Conservation (phyloP, 2,797 vertebrate species). For the Muraenolepis orangiensis region DNA sequence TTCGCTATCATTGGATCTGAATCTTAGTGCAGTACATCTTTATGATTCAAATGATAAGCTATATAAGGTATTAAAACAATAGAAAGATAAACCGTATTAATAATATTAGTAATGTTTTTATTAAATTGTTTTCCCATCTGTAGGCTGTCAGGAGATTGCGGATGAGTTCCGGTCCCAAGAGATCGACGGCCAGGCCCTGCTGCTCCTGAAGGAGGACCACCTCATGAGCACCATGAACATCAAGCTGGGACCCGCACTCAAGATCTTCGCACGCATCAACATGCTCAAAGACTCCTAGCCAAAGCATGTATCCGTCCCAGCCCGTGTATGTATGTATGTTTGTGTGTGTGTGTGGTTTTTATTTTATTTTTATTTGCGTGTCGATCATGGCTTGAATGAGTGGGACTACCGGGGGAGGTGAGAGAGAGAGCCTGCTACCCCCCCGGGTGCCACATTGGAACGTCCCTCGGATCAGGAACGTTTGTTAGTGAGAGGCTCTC, state of each 20-base stretch:
- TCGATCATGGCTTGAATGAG: too few relatives aligned
- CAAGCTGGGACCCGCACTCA: constrained; percentile 93
- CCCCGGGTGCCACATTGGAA: background rate
- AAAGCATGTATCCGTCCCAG: too few relatives aligned
- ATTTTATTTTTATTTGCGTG: too few relatives aligned
- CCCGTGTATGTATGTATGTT: constrained; percentile 15
- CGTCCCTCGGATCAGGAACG: background rate
- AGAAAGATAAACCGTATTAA: background rate
- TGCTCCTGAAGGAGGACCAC: constrained; percentile 94
- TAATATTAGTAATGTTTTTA: too few relatives aligned
- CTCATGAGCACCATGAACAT: constrained; percentile 99
- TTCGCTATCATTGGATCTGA: too few relatives aligned
- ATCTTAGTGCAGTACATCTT: too few relatives aligned
- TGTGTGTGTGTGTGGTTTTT: constrained; percentile 9
- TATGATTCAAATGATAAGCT: too few relatives aligned
- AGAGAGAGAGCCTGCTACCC: background rate
- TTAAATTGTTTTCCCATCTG: background rate
- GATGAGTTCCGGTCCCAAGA: constrained; percentile 95
- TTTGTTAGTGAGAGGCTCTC: background rate
- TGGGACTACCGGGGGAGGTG: background rate
- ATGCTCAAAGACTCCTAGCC: constrained; percentile 95
- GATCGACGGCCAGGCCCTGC: constrained; percentile 93
- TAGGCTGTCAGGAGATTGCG: constrained; percentile 95
- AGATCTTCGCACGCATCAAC: constrained; percentile 95
- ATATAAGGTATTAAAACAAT: too few relatives aligned